Evolutionary conservation across 2,888 invertebrate species (phyloP).

Genomic region (Epinotia demarniana): DNA sequence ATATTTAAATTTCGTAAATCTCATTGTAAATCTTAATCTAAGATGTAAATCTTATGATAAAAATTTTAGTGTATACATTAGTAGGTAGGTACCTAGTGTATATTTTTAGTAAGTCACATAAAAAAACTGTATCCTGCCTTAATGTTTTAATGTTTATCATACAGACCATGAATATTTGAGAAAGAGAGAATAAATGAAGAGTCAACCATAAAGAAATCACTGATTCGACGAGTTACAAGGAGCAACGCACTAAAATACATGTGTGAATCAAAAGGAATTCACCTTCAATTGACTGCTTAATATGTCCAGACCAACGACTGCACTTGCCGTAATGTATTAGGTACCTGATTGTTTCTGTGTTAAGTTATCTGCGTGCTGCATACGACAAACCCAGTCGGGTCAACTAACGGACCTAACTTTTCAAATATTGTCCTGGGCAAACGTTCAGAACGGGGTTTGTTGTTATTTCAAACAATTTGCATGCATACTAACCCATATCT

Average conservation of each 20-base stretch:
- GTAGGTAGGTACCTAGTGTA: too few relatives aligned
- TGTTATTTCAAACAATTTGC: background rate
- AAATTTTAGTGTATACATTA: too few relatives aligned
- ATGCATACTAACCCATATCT: background rate
- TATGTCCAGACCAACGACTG: background rate
- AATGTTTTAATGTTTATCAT: too few relatives aligned
- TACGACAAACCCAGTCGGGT: too few relatives aligned
- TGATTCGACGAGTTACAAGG: too few relatives aligned
- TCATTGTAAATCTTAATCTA: background rate
- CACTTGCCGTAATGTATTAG: background rate
- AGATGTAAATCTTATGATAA: background rate
- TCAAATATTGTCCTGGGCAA: background rate
- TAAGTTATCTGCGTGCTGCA: background rate
- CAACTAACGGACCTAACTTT: background rate
- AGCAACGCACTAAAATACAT: background rate
- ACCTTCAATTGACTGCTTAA: background rate
- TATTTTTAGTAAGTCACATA: too few relatives aligned
- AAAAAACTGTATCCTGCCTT: too few relatives aligned
- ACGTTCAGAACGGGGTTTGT: background rate
- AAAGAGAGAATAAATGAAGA: too few relatives aligned
- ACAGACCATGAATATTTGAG: too few relatives aligned
- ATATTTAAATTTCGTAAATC: conserved; percentile 10
- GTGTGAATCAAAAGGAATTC: background rate
- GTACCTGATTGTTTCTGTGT: background rate
- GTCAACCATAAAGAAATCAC: too few relatives aligned